A percentile compares a stretch with the other conserved stretches of the same genome.
Conservation (phyloP, 2,113 vertebrate genomes). For the Sigmodon hispidus region DNA sequence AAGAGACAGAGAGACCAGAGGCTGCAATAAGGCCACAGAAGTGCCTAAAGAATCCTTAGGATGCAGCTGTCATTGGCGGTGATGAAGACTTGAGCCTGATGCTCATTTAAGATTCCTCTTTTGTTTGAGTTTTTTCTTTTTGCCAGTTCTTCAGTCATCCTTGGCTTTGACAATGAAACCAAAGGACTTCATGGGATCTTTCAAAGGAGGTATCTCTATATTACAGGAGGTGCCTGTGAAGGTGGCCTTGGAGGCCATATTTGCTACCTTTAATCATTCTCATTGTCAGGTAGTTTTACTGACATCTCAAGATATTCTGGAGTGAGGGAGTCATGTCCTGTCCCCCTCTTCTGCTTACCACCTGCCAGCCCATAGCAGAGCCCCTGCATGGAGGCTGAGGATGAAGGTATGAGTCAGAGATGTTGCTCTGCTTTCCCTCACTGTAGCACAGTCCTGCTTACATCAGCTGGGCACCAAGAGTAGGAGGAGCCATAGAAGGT, state of each 20-base stretch:
- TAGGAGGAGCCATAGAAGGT: background rate
- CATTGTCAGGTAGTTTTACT: background rate
- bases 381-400: fast-evolving
- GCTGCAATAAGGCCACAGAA: slow-evolving; percentile 18
- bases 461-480: background rate
- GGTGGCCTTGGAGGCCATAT: slow-evolving; percentile 18
- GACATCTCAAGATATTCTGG: slow-evolving; percentile 41
- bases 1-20: slow-evolving; percentile 11
- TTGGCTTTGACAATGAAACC: background rate
- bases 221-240: background rate
- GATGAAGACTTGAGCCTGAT: background rate
- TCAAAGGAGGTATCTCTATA: background rate
- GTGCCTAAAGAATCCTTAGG: background rate
- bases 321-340: background rate
- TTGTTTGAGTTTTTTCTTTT: background rate
- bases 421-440: background rate
- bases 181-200: background rate
- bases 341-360: background rate
- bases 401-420: background rate
- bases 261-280: slow-evolving; percentile 34
- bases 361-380: fast-evolving
- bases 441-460: background rate
- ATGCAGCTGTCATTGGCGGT: background rate
- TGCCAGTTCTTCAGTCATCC: background rate
- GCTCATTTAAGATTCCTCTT: background rate